Percentiles rank a stretch among this genome's conserved stretches.
These are phyloP conservation scores for Zygaena filipendulae DNA, from an alignment of 2,888 invertebrate genomes.

Conservation along the genomic window DNA sequence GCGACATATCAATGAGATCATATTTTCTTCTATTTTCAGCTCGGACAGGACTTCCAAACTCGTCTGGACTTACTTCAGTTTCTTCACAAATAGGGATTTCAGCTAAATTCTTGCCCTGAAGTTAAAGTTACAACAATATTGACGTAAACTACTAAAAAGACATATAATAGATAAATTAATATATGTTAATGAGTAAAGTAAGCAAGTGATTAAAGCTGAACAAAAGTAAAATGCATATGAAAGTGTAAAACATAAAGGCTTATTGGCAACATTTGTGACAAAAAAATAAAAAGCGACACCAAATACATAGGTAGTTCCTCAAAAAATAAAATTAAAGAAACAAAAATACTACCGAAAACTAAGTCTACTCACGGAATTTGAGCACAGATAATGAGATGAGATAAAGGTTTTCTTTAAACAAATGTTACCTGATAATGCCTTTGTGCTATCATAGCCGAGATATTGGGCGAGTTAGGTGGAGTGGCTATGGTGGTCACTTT, in stretches of 20 bases:
- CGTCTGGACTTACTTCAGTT: slow-evolving; percentile 70
- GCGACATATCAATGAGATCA: slow-evolving; percentile 65
- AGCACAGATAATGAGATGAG: slow-evolving; percentile 40
- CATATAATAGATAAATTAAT: background rate
- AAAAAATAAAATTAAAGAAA: slow-evolving; percentile 17
- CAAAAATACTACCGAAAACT: too few species aligned
- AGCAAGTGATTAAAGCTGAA: slow-evolving; percentile 15
- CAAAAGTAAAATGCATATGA: slow-evolving; percentile 3
- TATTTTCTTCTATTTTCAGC: slow-evolving; percentile 49
- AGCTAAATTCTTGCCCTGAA: slow-evolving; percentile 66
- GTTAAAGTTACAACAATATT: slow-evolving; percentile 25
- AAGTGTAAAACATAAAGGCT: slow-evolving; percentile 5
- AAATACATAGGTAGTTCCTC: too few species aligned
- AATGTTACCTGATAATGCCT: slow-evolving; percentile 68
- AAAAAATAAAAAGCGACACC: too few species aligned
- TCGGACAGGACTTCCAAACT: slow-evolving; percentile 63
- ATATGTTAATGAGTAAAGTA: slow-evolving; percentile 11
- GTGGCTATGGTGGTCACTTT: slow-evolving; percentile 62
- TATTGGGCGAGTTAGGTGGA: slow-evolving; percentile 81
- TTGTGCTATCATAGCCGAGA: slow-evolving; percentile 71
- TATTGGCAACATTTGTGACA: too few species aligned
- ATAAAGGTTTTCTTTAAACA: slow-evolving; percentile 1
- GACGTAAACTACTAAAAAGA: too few species aligned
- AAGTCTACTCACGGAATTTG: slow-evolving; percentile 55
- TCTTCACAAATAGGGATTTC: slow-evolving; percentile 75